Conservation (phyloP, 2,113 vertebrate genomes). For the Acrocephalus arundinaceus region DNA sequence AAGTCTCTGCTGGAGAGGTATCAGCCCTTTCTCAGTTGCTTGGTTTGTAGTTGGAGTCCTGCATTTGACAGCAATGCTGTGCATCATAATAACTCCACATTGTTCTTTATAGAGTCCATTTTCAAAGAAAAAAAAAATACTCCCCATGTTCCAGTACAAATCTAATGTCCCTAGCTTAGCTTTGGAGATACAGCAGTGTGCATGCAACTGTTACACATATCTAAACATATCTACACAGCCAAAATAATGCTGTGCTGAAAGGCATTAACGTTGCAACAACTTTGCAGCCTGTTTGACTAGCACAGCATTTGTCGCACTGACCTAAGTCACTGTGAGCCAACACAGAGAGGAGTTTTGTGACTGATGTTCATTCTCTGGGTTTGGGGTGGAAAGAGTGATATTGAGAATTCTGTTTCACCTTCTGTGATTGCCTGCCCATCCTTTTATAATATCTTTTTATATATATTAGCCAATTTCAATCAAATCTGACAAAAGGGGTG, state of each 20-base stretch:
- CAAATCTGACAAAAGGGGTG: neutral
- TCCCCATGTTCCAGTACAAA: neutral
- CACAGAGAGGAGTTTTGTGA: neutral
- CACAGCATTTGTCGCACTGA: neutral
- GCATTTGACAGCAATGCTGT: neutral
- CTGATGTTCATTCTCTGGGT: neutral
- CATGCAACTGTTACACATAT: neutral
- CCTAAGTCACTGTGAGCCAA: neutral
- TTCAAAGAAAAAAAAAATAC: neutral
- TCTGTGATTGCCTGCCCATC: rapidly evolving
- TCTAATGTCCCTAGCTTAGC: neutral
- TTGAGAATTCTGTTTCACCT: neutral
- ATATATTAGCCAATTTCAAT: neutral
- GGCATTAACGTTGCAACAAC: neutral
- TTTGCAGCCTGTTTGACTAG: neutral
- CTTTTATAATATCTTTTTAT: neutral
- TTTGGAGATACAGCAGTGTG: neutral
- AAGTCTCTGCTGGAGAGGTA: neutral
- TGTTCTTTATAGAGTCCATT: neutral
- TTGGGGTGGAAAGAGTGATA: neutral
- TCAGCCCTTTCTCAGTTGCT: neutral
- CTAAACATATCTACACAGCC: neutral
- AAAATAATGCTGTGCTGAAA: neutral
- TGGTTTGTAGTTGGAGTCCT: neutral
- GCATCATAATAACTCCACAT: rapidly evolving